A percentile compares a stretch with the other conserved stretches of the same genome.
phyloP scores from a whole-genome alignment of 37 sponge, comb jelly and placozoan species.

The Aphrocallistes beatrix region DNA sequence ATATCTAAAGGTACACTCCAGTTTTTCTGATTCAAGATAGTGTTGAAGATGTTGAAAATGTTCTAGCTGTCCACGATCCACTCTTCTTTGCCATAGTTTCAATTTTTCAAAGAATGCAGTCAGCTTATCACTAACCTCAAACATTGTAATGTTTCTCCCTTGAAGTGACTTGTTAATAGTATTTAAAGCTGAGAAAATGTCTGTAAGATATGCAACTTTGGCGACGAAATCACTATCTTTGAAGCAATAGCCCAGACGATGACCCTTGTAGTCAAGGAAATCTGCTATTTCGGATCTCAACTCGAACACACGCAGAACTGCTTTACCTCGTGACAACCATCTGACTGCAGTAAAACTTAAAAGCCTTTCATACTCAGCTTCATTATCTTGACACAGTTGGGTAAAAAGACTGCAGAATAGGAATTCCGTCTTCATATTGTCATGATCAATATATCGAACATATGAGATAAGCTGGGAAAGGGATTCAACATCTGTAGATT shows the following conservation, averaged over 20 bases:
- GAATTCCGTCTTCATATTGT: neutral
- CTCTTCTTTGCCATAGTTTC: neutral
- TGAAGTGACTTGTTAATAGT: neutral
- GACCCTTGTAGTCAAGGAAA: neutral
- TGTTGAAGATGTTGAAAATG: neutral
- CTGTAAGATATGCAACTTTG: neutral
- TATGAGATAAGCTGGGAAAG: neutral
- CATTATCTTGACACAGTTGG: neutral
- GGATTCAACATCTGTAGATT: neutral
- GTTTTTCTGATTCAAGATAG: neutral
- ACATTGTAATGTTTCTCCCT: neutral
- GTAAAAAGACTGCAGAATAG: constrained; percentile 3
- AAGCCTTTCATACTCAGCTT: neutral
- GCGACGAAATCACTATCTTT: neutral
- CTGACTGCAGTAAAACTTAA: constrained; percentile 12
- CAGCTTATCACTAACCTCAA: neutral
- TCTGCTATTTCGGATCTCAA: neutral
- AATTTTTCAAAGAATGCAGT: neutral
- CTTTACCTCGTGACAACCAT: neutral
- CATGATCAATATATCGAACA: neutral
- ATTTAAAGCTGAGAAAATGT: neutral
- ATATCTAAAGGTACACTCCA: neutral
- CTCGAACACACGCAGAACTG: constrained; percentile 14
- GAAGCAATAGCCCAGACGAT: neutral
- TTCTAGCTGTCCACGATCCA: neutral